phyloP scores from a whole-genome alignment of 2,797 vertebrate species.

The Pseudomugil gertrudae region DNA sequence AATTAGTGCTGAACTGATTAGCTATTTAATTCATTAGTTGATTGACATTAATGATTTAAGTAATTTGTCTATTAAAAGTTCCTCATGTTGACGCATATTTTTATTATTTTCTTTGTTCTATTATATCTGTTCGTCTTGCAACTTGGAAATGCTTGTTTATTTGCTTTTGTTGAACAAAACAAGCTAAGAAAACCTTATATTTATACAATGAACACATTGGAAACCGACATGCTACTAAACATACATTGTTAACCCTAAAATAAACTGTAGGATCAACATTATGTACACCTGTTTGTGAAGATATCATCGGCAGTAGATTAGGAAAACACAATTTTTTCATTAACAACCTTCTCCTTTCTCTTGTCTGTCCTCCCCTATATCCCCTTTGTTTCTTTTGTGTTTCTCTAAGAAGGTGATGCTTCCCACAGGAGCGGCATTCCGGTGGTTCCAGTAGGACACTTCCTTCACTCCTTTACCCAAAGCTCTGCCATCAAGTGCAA shows the following conservation, averaged over 20 bases:
- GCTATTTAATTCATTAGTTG: slow-evolving; percentile 14
- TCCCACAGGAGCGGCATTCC: slow-evolving; percentile 97
- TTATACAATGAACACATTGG: too few relatives aligned
- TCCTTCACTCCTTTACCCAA: slow-evolving; percentile 78
- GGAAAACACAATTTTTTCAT: slow-evolving; percentile 41
- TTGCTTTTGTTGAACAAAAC: background rate
- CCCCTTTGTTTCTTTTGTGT: slow-evolving; percentile 66
- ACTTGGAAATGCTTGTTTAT: background rate
- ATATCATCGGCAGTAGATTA: too few relatives aligned
- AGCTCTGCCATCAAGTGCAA: slow-evolving; percentile 97
- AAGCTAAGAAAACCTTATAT: background rate
- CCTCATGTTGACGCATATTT: background rate
- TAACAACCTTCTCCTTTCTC: slow-evolving; percentile 38
- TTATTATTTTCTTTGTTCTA: background rate
- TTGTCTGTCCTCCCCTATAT: background rate
- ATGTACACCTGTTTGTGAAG: too few relatives aligned
- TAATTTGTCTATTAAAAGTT: slow-evolving; percentile 9
- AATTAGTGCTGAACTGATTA: slow-evolving; percentile 19
- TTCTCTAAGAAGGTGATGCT: slow-evolving; percentile 99
- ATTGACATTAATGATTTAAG: slow-evolving; percentile 17
- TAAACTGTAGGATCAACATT: background rate
- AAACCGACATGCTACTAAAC: too few relatives aligned
- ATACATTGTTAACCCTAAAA: background rate
- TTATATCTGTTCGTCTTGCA: background rate
- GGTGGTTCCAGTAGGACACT: slow-evolving; percentile 97